These are phyloP conservation scores for Thymelicus lineola DNA, from an alignment of 2,888 invertebrate species.

Conservation along the genomic window DNA sequence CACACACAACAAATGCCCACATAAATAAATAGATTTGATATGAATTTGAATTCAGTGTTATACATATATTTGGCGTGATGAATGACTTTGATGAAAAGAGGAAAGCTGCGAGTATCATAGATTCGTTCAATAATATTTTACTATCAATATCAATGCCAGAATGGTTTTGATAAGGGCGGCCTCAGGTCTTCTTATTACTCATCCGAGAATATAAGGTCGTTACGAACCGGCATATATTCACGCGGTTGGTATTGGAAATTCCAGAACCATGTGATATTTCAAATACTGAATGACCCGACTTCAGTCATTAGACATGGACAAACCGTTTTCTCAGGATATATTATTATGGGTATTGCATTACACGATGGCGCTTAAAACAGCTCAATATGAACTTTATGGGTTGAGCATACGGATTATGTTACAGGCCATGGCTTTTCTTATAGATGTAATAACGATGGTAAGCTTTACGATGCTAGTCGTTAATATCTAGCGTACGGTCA, in stretches of 20 bases:
- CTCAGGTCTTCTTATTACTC: too few relatives aligned
- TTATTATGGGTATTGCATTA: conserved; percentile 8
- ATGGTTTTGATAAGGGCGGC: too few relatives aligned
- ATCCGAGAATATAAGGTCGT: too few relatives aligned
- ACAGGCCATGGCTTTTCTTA: neutral
- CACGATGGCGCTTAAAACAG: neutral
- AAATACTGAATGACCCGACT: conserved; percentile 17
- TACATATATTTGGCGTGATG: too few relatives aligned
- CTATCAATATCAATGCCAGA: too few relatives aligned
- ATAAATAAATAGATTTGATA: too few relatives aligned
- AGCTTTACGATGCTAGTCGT: conserved; percentile 33
- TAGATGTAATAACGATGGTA: conserved; percentile 24
- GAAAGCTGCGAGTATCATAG: too few relatives aligned
- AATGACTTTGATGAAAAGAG: too few relatives aligned
- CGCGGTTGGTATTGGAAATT: neutral
- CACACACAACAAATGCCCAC: too few relatives aligned
- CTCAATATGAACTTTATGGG: neutral
- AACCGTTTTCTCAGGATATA: conserved; percentile 26
- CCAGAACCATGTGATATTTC: conserved; percentile 8
- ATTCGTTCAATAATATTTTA: too few relatives aligned
- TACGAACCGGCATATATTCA: neutral
- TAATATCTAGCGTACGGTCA: conserved; percentile 25
- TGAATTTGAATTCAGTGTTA: too few relatives aligned
- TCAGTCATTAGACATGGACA: conserved; percentile 28
- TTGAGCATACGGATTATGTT: conserved; percentile 1